A percentile compares a stretch with the other conserved stretches of the same genome.
Conservation (phyloP, 2,797 vertebrate genomes). For the Megaceryle alcyon region DNA sequence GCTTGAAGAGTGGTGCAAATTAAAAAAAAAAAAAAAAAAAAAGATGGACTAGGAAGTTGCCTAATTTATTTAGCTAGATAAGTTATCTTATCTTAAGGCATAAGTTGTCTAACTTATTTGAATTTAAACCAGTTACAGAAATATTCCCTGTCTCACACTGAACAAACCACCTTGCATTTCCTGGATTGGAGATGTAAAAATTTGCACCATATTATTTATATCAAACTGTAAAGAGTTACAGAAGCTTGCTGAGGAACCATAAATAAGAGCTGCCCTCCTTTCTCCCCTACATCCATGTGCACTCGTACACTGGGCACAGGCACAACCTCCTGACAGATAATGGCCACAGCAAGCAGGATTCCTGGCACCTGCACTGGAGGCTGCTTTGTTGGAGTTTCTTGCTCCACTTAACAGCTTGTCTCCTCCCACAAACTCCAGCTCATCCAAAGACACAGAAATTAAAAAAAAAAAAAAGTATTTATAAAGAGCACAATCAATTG, state of each 20-base stretch:
- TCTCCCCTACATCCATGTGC: fast-evolving
- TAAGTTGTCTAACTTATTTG: neutral
- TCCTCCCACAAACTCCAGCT: neutral
- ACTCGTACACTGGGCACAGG: neutral
- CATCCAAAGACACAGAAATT: neutral
- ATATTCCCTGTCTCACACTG: neutral
- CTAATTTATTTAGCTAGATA: neutral
- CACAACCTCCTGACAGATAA: neutral
- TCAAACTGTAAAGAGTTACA: neutral
- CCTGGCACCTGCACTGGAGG: neutral
- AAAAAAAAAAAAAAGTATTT: neutral
- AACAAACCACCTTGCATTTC: neutral
- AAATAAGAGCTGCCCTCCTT: neutral
- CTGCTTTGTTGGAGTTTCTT: neutral
- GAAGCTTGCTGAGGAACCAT: neutral
- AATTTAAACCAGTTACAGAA: neutral
- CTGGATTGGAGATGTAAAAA: neutral
- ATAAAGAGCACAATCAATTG: neutral
- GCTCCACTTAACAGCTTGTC: neutral
- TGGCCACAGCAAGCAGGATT: neutral
- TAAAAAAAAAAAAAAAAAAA: neutral
- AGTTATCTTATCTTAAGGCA: neutral
- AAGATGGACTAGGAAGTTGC: neutral
- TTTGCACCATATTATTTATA: neutral
- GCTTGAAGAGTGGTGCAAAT: neutral